Conservation (phyloP, 2,888 invertebrate species). For the Holacanthella duospinosa region DNA sequence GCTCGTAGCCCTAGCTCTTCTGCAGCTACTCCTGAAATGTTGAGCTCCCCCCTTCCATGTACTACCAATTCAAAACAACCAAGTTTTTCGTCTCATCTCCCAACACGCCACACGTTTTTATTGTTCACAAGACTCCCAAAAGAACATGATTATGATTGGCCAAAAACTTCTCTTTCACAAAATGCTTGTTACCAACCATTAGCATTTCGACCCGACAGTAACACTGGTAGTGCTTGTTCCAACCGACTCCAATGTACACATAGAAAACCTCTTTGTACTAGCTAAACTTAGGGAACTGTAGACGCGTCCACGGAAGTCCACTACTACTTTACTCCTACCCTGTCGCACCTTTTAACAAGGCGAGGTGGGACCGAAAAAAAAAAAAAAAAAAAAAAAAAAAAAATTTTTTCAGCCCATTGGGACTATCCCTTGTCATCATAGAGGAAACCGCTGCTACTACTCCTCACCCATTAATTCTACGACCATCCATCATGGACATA, state of each 20-base stretch:
- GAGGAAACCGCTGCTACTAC: background rate
- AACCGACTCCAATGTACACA: slow-evolving; percentile 11
- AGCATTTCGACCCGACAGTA: slow-evolving; percentile 35
- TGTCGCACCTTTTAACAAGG: no score
- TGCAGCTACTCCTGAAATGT: background rate
- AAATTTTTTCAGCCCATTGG: background rate
- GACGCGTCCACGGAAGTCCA: background rate
- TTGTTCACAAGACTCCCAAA: slow-evolving; percentile 31
- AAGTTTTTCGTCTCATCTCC: background rate
- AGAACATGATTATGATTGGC: slow-evolving; percentile 38
- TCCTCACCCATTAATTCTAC: background rate
- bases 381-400: no score
- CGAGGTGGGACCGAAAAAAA: no score
- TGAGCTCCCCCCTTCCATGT: slow-evolving; percentile 18
- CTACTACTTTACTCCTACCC: no score
- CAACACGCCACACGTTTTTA: slow-evolving; percentile 18
- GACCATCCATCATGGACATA: background rate
- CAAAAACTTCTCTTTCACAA: slow-evolving; percentile 24
- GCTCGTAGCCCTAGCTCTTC: no score
- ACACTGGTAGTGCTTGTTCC: slow-evolving; percentile 33
- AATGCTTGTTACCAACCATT: slow-evolving; percentile 38
- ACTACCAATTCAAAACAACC: slow-evolving; percentile 1
- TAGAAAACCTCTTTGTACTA: background rate
- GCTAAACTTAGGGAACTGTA: no score
- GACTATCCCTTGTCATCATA: background rate